Base-by-base conservation (phyloP, 2,888 invertebrate genomes). In the Drosophila gaucha region DNA sequence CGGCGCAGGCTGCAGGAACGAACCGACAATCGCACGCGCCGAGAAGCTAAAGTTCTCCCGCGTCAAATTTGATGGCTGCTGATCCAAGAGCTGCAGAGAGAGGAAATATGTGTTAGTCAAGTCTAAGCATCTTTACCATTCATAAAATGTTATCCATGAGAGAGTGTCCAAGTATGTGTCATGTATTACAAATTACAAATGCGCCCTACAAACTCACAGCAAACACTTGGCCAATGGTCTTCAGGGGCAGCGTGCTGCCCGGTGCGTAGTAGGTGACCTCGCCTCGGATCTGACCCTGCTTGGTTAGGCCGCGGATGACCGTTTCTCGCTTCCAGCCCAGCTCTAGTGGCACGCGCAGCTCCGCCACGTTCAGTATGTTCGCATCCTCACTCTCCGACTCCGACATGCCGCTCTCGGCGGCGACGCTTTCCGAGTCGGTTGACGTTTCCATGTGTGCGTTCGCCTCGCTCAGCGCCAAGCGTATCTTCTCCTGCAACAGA, bases 311-410 rank as follows among this genome's bases (percentile, higher is more conserved):
- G 71, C 96, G 95, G 85, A 98, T 97, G 55, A 97, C 94, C 0
- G 98, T 98, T 90, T 97, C 96, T n/a, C 98, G 93, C 85, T 96
- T 96, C 98, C 98, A 98, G 64, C 97, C 98, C 92, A 94, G 93
- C 51, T 94, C 94, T 22, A 96, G 88, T 0, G 96, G 95, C 56
- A 95, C 92, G 44, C 94, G 92, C 51, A 96, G 90, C 74, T 94
- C 94, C 22, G 93, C 92, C 89, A 92, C 89, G 63, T 92, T 92
- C 5, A 90, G 72, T 30, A 91, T 89, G 71, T 92, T 91, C 46
- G 93, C 93, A 89, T 93, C 92, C 79, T 94, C 94, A 73, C 93
- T 91, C 77, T 94, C 94, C 41, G 93, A 94, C 87, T 94, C 94
- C 24, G 94, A 94, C 52, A 93, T 91, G 67, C 94, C 94, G 72